phyloP scores from a whole-genome alignment of 2,113 vertebrate genomes.

The Aspiorhynchus laticeps region DNA sequence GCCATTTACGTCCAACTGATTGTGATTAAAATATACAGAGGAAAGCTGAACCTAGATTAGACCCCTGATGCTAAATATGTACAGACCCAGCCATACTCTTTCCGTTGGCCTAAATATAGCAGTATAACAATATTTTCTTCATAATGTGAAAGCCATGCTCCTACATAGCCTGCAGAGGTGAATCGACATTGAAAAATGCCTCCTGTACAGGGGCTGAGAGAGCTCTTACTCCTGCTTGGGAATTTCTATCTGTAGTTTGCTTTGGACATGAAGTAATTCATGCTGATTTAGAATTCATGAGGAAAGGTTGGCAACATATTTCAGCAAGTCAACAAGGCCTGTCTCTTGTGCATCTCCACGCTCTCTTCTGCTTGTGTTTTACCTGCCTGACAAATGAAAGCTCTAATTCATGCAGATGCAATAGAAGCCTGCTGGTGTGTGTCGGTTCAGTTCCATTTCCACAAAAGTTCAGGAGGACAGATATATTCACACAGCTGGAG shows the following conservation, averaged over 20 bases:
- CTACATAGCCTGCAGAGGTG: conserved; percentile 15
- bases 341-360: not conserved
- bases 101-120: conserved; percentile 16
- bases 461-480: not conserved
- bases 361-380: conserved; percentile 17
- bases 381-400: conserved; percentile 34
- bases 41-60: conserved; percentile 24
- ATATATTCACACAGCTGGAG: not conserved
- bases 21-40: conserved; percentile 22
- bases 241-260: conserved; percentile 50
- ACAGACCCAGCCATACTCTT: not conserved
- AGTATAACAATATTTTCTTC: conserved; percentile 16
- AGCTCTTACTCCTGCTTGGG: conserved; percentile 18
- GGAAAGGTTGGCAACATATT: conserved; percentile 51
- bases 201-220: not conserved
- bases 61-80: conserved; percentile 3
- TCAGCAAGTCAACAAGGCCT: conserved; percentile 47
- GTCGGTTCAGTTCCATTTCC: not conserved
- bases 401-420: conserved; percentile 40
- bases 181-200: conserved; percentile 27
- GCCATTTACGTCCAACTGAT: conserved; percentile 15
- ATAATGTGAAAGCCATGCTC: not conserved
- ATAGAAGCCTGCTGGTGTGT: conserved; percentile 65
- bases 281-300: conserved; percentile 61
- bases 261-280: conserved; percentile 59